A percentile compares a stretch with the other conserved stretches of the same genome.
Conservation (phyloP, 2,113 vertebrate genomes). For the Catharus fuscescens region DNA sequence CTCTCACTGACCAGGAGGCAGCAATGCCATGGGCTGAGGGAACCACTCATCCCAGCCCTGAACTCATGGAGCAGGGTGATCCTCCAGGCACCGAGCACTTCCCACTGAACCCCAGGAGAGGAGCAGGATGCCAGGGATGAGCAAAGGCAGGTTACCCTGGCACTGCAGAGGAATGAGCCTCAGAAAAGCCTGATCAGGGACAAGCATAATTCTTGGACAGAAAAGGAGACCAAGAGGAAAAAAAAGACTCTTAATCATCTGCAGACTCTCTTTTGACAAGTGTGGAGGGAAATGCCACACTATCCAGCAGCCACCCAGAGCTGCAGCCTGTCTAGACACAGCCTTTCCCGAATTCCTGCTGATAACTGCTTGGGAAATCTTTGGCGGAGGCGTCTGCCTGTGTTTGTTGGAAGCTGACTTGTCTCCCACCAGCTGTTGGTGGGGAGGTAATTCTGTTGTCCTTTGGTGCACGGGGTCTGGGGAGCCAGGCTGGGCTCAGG, state of each 20-base stretch:
- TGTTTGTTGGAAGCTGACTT: not conserved
- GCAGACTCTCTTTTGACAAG: conserved; percentile 56
- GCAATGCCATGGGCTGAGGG: rapidly evolving
- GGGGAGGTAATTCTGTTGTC: not conserved
- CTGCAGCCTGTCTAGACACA: conserved; percentile 74
- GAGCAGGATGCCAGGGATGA: not conserved
- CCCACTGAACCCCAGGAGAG: not conserved
- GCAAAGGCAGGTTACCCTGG: not conserved
- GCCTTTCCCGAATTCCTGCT: conserved; percentile 38
- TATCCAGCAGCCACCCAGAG: conserved; percentile 22
- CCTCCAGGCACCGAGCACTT: rapidly evolving
- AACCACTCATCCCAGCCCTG: rapidly evolving
- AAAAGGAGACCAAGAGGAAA: not conserved
- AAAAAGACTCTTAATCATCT: conserved; percentile 14
- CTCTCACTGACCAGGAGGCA: not conserved
- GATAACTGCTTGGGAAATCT: conserved; percentile 28
- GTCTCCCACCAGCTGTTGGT: rapidly evolving
- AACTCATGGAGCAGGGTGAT: not conserved
- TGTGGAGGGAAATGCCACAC: conserved; percentile 35
- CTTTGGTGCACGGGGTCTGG: rapidly evolving
- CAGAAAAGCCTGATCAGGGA: not conserved
- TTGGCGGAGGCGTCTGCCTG: not conserved
- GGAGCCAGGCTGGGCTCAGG: not conserved
- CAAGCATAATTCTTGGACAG: not conserved
- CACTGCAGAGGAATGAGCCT: not conserved